Evolutionary conservation across 2,113 vertebrate genomes (phyloP).

Genomic region (Nesogale talazaci): DNA sequence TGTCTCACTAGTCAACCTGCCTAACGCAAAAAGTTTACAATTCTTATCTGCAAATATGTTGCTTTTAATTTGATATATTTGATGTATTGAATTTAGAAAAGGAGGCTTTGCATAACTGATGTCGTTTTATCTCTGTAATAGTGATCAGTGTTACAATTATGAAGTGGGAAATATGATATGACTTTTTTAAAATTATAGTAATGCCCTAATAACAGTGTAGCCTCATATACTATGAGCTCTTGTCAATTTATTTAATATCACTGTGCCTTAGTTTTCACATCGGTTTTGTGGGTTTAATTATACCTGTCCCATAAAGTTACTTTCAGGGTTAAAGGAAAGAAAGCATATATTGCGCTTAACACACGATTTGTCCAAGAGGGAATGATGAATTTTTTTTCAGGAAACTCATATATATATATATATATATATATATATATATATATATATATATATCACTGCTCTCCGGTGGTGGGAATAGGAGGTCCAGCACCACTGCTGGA

Average conservation of each 20-base stretch:
- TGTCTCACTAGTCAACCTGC: no score
- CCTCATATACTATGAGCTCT: not conserved
- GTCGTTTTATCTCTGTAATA: not conserved
- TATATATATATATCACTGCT: no score
- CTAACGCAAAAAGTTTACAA: no score
- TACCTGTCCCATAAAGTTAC: not conserved
- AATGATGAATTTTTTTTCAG: conserved; percentile 38
- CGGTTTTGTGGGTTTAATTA: not conserved
- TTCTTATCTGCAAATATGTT: conserved; percentile 4
- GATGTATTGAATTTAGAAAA: not conserved
- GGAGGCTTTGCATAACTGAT: not conserved
- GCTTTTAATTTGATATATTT: conserved; percentile 10
- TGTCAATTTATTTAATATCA: not conserved
- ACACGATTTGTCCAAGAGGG: not conserved
- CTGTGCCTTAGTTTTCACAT: conserved; percentile 3
- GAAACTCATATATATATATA: conserved; percentile 4
- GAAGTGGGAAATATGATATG: not conserved
- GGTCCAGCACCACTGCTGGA: no score
- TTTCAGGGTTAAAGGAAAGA: conserved; percentile 3
- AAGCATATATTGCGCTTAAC: not conserved
- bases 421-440: no score
- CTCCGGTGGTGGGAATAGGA: no score
- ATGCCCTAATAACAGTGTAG: not conserved
- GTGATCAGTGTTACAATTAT: not conserved
- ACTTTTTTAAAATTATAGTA: not conserved